Conservation (phyloP, 37 sponge, comb jelly and placozoan species). For the Beroe forskalii region DNA sequence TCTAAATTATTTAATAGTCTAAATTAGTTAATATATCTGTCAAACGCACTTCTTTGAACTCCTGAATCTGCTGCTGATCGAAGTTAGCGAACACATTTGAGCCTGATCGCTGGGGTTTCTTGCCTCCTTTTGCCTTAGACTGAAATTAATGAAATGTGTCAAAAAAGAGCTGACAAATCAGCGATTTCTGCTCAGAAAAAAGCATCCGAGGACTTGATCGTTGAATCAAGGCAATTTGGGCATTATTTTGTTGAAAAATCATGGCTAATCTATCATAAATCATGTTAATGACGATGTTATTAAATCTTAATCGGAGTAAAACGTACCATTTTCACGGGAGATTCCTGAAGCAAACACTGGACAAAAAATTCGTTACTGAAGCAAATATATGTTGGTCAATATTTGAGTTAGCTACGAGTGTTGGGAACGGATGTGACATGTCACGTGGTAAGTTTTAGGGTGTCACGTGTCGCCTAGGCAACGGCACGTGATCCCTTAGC, state of each 20-base stretch:
- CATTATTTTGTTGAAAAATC: too few relatives aligned
- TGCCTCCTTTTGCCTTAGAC: constrained; percentile 51
- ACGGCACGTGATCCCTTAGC: neutral
- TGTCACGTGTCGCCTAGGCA: neutral
- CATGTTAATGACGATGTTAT: too few relatives aligned
- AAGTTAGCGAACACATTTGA: constrained; percentile 65
- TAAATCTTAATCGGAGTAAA: neutral
- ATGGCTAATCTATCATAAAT: too few relatives aligned
- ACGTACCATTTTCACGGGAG: constrained; percentile 48
- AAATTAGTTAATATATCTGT: too few relatives aligned
- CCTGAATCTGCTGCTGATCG: constrained; percentile 66
- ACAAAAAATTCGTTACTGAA: constrained; percentile 65
- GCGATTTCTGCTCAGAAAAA: neutral
- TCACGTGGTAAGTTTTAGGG: constrained; percentile 13
- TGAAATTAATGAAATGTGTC: neutral
- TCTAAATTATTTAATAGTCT: too few relatives aligned
- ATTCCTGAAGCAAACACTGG: constrained; percentile 42
- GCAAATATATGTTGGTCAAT: constrained; percentile 65
- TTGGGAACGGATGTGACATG: constrained; percentile 63
- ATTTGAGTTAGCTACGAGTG: constrained; percentile 53
- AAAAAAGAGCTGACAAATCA: neutral
- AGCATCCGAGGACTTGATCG: too few relatives aligned
- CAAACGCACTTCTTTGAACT: constrained; percentile 62
- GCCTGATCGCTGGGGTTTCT: constrained; percentile 64
- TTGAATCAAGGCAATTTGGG: too few relatives aligned